Percentiles rank a stretch among this genome's conserved stretches.
These are phyloP conservation scores for Hybos culiciformis DNA, from an alignment of 2,888 invertebrate genomes.

Conservation along the genomic window DNA sequence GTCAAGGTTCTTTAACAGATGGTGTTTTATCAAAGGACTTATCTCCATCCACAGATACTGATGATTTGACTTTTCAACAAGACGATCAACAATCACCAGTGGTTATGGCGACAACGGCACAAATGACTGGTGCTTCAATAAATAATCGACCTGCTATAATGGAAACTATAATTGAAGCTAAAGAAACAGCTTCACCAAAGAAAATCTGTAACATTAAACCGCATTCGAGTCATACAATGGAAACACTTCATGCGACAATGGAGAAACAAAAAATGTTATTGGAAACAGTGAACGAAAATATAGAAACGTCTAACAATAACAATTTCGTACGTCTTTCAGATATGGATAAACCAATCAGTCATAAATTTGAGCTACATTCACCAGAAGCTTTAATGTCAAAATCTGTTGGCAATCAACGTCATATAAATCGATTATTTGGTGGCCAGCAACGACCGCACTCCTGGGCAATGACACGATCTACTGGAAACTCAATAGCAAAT, in stretches of 20 bases:
- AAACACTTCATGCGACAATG: conserved; percentile 27
- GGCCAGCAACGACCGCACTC: conserved; percentile 36
- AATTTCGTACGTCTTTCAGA: conserved; percentile 65
- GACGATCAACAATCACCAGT: conserved; percentile 22
- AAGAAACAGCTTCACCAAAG: conserved; percentile 34
- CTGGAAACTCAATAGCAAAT: conserved; percentile 37
- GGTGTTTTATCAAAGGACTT: conserved; percentile 34
- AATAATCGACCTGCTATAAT: conserved; percentile 26
- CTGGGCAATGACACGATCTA: conserved; percentile 46
- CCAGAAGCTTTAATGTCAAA: conserved; percentile 31
- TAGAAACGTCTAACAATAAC: conserved; percentile 27
- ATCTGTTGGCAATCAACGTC: conserved; percentile 32
- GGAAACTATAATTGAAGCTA: conserved; percentile 36
- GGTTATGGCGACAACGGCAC: conserved; percentile 4
- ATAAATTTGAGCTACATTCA: conserved; percentile 37
- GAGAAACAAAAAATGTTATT: conserved; percentile 34
- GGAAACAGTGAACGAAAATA: conserved; percentile 33
- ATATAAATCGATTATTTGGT: conserved; percentile 30
- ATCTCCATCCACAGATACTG: conserved; percentile 31
- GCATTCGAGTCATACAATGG: conserved; percentile 25
- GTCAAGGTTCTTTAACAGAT: conserved; percentile 34
- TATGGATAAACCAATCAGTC: conserved; percentile 48
- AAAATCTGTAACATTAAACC: conserved; percentile 18
- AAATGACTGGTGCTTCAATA: neutral
- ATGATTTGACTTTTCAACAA: conserved; percentile 36